Evolutionary conservation across 2,888 invertebrate species (phyloP).

Genomic region (Tinea pellionella): DNA sequence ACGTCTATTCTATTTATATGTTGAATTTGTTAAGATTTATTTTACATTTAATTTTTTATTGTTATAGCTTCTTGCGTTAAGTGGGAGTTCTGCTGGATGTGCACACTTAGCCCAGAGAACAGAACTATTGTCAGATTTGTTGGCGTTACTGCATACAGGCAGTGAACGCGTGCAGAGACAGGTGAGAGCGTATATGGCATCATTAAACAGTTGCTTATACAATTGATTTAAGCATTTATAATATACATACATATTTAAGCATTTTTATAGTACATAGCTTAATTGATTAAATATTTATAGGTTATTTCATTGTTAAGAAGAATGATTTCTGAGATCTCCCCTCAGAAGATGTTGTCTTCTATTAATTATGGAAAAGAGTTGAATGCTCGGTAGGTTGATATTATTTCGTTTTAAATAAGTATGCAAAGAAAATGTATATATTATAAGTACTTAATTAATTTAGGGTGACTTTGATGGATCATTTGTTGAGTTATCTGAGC

Average conservation of each 20-base stretch:
- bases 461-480: constrained; percentile 86
- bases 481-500: constrained; percentile 89
- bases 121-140: constrained; percentile 83
- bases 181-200: constrained; percentile 52
- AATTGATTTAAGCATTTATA: too few species aligned
- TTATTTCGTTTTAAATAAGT: neutral
- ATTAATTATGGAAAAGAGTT: constrained; percentile 68
- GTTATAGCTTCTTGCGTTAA: constrained; percentile 79
- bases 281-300: too few species aligned
- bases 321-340: constrained; percentile 90
- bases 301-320: constrained; percentile 87
- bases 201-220: too few species aligned
- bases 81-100: constrained; percentile 91
- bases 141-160: constrained; percentile 91
- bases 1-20: too few species aligned
- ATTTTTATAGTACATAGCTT: too few species aligned
- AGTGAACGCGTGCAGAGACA: constrained; percentile 95
- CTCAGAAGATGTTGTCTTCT: constrained; percentile 82
- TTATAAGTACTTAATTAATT: constrained; percentile 14
- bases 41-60: neutral
- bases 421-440: too few species aligned
- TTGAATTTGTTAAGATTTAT: neutral
- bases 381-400: constrained; percentile 28
- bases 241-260: too few species aligned
- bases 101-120: constrained; percentile 91